These are phyloP conservation scores for Platycheirus albimanus DNA, from an alignment of 2,888 invertebrate species.

Conservation along the genomic window DNA sequence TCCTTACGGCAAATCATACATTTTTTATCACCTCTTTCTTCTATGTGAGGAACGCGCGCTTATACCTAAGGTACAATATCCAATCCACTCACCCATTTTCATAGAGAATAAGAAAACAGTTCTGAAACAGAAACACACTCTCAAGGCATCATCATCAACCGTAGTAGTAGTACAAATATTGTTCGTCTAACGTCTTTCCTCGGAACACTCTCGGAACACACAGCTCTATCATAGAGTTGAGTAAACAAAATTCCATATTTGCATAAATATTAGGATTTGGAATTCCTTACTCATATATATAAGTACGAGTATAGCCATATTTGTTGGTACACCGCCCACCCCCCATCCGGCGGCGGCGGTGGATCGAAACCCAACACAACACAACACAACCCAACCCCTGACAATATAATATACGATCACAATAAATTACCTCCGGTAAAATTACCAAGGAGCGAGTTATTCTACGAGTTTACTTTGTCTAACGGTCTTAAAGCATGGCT, in stretches of 20 bases:
- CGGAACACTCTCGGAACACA: neutral
- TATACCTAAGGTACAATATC: neutral
- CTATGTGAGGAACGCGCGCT: neutral
- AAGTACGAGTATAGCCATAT: too few species aligned
- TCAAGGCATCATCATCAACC: neutral
- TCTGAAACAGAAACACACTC: constrained; percentile 22
- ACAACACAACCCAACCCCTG: constrained; percentile 7
- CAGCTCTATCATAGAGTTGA: constrained; percentile 36
- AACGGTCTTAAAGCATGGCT: constrained; percentile 23
- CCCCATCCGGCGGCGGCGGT: too few species aligned
- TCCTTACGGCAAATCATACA: constrained; percentile 67
- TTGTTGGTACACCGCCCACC: neutral
- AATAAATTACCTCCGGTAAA: constrained; percentile 69
- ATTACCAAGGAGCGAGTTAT: constrained; percentile 54
- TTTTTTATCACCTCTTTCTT: constrained; percentile 67
- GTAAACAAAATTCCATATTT: constrained; percentile 73
- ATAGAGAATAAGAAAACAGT: constrained; percentile 39
- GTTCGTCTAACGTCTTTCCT: constrained; percentile 17
- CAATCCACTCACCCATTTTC: constrained; percentile 28
- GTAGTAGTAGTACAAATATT: constrained; percentile 30
- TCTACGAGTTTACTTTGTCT: constrained; percentile 43
- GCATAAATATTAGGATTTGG: constrained; percentile 73
- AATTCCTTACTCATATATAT: constrained; percentile 39
- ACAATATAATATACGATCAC: constrained; percentile 68
- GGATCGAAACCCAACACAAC: too few species aligned